Evolutionary conservation across 2,113 vertebrate genomes (phyloP).

Genomic region (Fregetta grallaria): DNA sequence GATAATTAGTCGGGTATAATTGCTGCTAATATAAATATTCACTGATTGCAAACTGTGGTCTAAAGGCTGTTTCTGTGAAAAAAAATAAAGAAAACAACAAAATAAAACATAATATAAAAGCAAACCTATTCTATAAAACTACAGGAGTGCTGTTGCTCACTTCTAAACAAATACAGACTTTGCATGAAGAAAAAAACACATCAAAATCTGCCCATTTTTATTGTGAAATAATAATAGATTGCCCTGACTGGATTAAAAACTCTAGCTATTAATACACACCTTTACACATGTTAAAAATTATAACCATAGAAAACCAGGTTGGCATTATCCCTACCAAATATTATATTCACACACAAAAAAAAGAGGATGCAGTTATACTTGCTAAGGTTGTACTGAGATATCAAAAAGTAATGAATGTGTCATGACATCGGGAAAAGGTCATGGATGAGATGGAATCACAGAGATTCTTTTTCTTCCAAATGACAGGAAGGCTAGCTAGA

Average conservation of each 20-base stretch:
- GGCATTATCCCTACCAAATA: not conserved
- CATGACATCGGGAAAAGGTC: not conserved
- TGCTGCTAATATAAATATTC: constrained; percentile 80
- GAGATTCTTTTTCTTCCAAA: not conserved
- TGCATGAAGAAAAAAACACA: constrained; percentile 5
- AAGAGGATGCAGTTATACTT: not conserved
- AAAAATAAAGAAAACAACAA: not conserved
- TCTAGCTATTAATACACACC: not conserved
- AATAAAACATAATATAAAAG: not conserved
- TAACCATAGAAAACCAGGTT: not conserved
- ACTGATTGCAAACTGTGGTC: constrained; percentile 74
- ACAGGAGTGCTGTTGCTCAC: constrained; percentile 29
- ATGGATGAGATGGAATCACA: not conserved
- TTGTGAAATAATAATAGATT: not conserved
- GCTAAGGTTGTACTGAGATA: not conserved
- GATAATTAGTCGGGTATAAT: constrained; percentile 79
- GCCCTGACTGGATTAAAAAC: not conserved
- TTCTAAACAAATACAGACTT: constrained; percentile 57
- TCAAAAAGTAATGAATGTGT: not conserved
- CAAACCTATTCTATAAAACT: constrained; percentile 13
- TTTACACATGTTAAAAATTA: not conserved
- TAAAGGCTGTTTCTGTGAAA: constrained; percentile 58
- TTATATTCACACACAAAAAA: not conserved
- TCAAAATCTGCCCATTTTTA: constrained; percentile 34
- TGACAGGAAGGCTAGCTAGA: not conserved